phyloP scores from a whole-genome alignment of 2,888 invertebrate genomes.

The Drosophila incognita region DNA sequence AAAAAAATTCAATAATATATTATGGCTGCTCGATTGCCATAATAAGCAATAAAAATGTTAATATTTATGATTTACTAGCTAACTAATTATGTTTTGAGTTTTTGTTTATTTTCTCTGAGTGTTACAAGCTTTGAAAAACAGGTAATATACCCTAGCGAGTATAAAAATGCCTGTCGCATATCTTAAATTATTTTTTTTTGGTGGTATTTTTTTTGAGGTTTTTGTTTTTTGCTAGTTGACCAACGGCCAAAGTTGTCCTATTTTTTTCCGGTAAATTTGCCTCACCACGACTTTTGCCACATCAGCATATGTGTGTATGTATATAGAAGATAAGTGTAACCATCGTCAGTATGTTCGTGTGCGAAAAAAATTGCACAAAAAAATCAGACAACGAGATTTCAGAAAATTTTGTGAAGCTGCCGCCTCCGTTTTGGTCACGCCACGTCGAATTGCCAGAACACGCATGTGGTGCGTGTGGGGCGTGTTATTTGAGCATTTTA shows the following conservation, averaged over 20 bases:
- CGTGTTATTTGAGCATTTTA: conserved; percentile 74
- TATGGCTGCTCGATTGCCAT: no score
- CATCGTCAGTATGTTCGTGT: conserved; percentile 23
- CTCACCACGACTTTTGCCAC: conserved; percentile 66
- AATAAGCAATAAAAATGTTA: background rate
- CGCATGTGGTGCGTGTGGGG: conserved; percentile 72
- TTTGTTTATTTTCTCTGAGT: background rate
- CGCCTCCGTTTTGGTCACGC: conserved; percentile 64
- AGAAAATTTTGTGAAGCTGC: conserved; percentile 36
- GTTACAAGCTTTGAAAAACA: background rate
- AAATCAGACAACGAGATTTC: conserved; percentile 33
- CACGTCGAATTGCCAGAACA: conserved; percentile 74
- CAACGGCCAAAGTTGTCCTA: conserved; percentile 58
- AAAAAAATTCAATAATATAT: background rate
- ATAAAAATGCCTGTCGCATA: conserved; percentile 59
- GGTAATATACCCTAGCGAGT: conserved; percentile 32
- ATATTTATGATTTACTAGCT: background rate
- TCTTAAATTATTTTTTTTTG: conserved; percentile 46
- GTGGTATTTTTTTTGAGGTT: conserved; percentile 21
- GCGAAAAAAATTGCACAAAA: conserved; percentile 38
- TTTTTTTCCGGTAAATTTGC: conserved; percentile 68
- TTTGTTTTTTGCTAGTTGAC: conserved; percentile 52
- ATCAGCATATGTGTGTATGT: conserved; percentile 49
- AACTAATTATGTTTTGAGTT: background rate
- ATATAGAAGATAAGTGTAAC: conserved; percentile 53